Evolutionary conservation across 2,797 vertebrate genomes (phyloP).

Genomic region (Florisuga fusca): DNA sequence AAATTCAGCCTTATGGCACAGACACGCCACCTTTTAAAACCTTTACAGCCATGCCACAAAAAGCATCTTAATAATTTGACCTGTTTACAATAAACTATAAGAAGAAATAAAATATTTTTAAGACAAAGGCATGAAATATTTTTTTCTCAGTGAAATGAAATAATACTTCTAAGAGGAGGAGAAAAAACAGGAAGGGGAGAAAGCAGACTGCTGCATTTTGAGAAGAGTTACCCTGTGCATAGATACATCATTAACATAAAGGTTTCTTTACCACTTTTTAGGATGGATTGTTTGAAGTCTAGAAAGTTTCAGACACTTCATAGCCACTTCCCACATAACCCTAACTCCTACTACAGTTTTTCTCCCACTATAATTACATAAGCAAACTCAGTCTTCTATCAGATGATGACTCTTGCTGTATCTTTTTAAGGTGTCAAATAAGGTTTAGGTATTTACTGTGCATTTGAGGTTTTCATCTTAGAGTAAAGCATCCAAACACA

Average conservation of each 20-base stretch:
- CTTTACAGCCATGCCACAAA: background rate
- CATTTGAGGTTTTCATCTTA: background rate
- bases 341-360: background rate
- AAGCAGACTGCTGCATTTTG: background rate
- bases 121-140: background rate
- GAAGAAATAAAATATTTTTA: background rate
- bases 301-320: background rate
- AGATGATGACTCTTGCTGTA: background rate
- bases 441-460: background rate
- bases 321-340: background rate
- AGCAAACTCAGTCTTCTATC: background rate
- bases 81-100: background rate
- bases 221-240: background rate
- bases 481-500: background rate
- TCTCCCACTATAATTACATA: background rate
- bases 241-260: fast-evolving
- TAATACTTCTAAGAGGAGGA: background rate
- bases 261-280: background rate
- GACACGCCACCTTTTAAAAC: background rate
- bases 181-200: background rate
- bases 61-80: background rate
- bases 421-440: background rate
- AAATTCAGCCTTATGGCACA: background rate
- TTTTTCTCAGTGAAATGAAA: background rate
- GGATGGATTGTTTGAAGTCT: background rate